phyloP scores from a whole-genome alignment of 2,113 vertebrate species.

The Aplodontia rufa region DNA sequence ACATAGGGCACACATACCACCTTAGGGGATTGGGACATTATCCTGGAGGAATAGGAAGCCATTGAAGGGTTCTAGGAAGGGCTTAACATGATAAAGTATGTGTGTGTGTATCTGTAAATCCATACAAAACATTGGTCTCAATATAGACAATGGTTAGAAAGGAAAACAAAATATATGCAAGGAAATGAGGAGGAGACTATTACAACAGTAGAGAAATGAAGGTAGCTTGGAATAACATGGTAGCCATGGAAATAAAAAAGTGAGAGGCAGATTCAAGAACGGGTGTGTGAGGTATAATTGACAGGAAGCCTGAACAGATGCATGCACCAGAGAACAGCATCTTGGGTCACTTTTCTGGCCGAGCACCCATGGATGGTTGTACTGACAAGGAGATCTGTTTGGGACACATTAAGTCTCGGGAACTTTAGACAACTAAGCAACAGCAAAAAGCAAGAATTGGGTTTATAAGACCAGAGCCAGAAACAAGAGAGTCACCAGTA shows the following conservation, averaged over 20 bases:
- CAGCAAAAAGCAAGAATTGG: neutral
- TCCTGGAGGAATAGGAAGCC: neutral
- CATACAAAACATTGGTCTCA: neutral
- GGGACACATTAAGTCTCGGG: neutral
- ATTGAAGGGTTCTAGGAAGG: neutral
- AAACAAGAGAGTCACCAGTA: neutral
- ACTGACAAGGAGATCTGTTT: neutral
- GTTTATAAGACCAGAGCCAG: neutral
- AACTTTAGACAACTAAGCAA: neutral
- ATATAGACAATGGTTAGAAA: neutral
- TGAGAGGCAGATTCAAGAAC: neutral
- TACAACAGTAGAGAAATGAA: neutral
- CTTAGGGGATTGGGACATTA: neutral
- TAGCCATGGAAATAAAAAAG: neutral
- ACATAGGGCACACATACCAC: neutral
- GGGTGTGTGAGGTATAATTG: neutral
- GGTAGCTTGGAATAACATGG: neutral
- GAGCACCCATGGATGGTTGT: neutral
- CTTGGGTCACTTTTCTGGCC: neutral
- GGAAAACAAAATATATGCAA: neutral
- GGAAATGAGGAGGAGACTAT: neutral
- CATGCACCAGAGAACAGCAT: rapidly evolving
- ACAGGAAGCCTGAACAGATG: neutral
- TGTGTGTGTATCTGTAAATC: neutral
- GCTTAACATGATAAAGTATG: neutral